Evolutionary conservation across 2,888 invertebrate species (phyloP).

Genomic region (Archips crataeganus): DNA sequence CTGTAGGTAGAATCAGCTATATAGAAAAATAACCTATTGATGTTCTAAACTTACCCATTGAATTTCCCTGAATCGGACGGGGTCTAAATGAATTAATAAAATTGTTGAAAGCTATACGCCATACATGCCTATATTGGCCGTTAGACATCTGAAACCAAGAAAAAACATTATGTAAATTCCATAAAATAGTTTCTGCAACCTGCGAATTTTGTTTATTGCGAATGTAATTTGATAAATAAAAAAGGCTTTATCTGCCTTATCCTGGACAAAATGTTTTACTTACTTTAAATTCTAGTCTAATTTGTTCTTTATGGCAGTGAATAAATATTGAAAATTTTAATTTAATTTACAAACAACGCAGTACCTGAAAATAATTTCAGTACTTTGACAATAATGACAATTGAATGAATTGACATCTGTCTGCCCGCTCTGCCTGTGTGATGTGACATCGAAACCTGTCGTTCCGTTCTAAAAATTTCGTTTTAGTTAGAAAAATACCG

Average conservation of each 20-base stretch:
- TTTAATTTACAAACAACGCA: neutral
- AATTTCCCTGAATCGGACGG: constrained; percentile 66
- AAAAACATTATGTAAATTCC: constrained; percentile 5
- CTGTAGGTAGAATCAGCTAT: too few relatives aligned
- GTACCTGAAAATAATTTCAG: neutral
- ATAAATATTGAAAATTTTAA: neutral
- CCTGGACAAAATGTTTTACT: neutral
- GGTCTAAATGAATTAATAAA: constrained; percentile 87
- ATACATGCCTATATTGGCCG: constrained; percentile 67
- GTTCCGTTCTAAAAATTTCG: too few relatives aligned
- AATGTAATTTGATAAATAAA: too few relatives aligned
- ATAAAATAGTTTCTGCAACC: neutral
- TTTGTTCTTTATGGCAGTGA: too few relatives aligned
- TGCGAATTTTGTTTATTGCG: too few relatives aligned
- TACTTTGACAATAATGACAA: too few relatives aligned
- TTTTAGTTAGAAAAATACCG: constrained; percentile 20
- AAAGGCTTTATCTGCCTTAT: too few relatives aligned
- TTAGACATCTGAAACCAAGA: constrained; percentile 67
- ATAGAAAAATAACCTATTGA: too few relatives aligned
- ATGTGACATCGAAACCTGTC: too few relatives aligned
- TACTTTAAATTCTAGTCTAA: neutral
- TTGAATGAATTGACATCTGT: neutral
- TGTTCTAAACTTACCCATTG: constrained; percentile 65
- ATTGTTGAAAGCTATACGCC: constrained; percentile 83
- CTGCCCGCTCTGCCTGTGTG: too few relatives aligned